These are phyloP conservation scores for Peromyscus maniculatus DNA, from an alignment of 2,113 vertebrate genomes.

Conservation along the genomic window DNA sequence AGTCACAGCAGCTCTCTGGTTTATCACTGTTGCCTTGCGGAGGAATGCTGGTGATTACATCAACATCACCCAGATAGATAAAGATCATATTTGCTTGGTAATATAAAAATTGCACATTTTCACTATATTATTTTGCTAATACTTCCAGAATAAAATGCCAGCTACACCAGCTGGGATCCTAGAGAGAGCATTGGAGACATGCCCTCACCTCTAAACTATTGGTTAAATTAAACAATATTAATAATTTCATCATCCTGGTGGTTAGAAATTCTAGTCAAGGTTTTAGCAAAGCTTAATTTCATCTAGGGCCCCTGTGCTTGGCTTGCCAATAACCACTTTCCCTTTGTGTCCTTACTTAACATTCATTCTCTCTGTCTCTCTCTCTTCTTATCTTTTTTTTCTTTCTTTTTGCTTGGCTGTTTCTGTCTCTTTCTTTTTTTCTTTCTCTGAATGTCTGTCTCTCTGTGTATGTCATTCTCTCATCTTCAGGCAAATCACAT, in stretches of 20 bases:
- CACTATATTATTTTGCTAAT: not conserved
- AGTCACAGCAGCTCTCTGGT: not conserved
- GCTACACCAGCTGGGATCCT: too few relatives aligned
- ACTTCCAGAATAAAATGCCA: not conserved
- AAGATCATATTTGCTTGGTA: not conserved
- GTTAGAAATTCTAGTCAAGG: not conserved
- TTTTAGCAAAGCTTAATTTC: not conserved
- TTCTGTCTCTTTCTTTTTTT: not conserved
- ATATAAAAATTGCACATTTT: not conserved
- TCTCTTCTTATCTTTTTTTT: too few relatives aligned
- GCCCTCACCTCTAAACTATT: too few relatives aligned
- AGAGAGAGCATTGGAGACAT: too few relatives aligned
- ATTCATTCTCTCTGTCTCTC: not conserved
- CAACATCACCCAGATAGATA: not conserved
- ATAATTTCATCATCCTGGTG: not conserved
- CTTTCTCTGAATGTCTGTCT: not conserved
- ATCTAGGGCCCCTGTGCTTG: not conserved
- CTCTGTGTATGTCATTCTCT: not conserved
- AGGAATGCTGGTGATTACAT: not conserved
- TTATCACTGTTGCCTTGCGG: not conserved
- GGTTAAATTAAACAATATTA: not conserved
- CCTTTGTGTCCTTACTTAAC: not conserved
- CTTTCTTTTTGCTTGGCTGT: not conserved
- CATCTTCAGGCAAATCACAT: not conserved
- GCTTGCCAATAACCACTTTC: not conserved